phyloP scores from a whole-genome alignment of 2,797 vertebrate genomes.

The Girardinus metallicus region DNA sequence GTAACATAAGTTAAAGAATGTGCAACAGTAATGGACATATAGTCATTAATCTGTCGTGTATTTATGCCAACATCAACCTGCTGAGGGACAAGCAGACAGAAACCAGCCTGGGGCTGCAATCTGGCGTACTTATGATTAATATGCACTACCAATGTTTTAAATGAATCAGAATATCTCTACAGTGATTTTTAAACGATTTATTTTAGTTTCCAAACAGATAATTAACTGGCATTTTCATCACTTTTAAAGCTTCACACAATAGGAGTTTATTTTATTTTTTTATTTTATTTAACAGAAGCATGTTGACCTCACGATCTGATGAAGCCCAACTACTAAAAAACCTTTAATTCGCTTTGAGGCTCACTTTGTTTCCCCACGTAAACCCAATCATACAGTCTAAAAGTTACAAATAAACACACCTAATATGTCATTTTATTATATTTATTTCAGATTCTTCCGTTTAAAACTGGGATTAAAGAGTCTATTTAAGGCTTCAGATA shows the following conservation, averaged over 20 bases:
- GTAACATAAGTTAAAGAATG: too few relatives aligned
- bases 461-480: background rate
- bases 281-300: background rate
- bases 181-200: too few relatives aligned
- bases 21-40: too few relatives aligned
- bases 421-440: background rate
- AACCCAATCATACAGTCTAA: too few relatives aligned
- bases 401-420: background rate
- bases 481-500: background rate
- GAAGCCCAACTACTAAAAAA: background rate
- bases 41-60: too few relatives aligned
- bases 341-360: background rate
- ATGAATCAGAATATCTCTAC: background rate
- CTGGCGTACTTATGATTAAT: background rate
- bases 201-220: too few relatives aligned
- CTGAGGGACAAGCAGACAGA: too few relatives aligned
- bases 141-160: background rate
- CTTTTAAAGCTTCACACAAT: too few relatives aligned
- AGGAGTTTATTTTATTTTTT: background rate
- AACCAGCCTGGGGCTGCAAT: background rate
- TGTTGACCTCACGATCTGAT: background rate
- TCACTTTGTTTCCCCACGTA: background rate
- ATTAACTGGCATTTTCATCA: too few relatives aligned
- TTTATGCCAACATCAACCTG: too few relatives aligned
- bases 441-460: background rate